Conservation (phyloP, 2,888 invertebrate species). For the Fissipunctia ypsillon region DNA sequence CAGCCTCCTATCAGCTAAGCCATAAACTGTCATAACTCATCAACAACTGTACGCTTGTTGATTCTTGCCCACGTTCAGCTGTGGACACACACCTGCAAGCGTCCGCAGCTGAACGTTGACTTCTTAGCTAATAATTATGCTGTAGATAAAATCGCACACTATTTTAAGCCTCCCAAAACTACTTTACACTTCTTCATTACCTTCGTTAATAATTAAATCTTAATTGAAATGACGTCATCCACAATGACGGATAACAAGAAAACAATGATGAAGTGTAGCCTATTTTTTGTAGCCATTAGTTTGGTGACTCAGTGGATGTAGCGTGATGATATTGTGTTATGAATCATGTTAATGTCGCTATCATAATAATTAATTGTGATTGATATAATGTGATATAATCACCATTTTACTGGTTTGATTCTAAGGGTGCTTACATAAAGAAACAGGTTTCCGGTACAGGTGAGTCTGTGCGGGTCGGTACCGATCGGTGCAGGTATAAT, state of each 20-base stretch:
- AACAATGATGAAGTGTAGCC: conserved; percentile 64
- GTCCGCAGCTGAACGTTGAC: too few relatives aligned
- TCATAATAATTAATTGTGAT: conserved; percentile 52
- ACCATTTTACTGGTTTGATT: not conserved
- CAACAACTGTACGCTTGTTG: too few relatives aligned
- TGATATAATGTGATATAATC: conserved; percentile 38
- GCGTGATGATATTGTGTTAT: conserved; percentile 58
- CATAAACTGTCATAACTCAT: too few relatives aligned
- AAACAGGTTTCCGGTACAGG: too few relatives aligned
- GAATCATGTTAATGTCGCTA: conserved; percentile 58
- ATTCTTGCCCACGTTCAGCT: not conserved
- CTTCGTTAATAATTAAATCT: conserved; percentile 11
- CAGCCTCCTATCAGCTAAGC: too few relatives aligned
- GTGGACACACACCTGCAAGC: too few relatives aligned
- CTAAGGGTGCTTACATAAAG: too few relatives aligned
- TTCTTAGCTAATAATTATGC: too few relatives aligned
- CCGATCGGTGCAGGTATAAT: too few relatives aligned
- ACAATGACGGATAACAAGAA: conserved; percentile 50
- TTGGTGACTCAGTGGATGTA: conserved; percentile 63
- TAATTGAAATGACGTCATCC: conserved; percentile 57
- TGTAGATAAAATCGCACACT: too few relatives aligned
- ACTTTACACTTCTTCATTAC: conserved; percentile 3
- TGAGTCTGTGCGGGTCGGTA: too few relatives aligned
- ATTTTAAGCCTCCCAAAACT: conserved; percentile 1
- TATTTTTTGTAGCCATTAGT: conserved; percentile 65